A percentile compares a stretch with the other conserved stretches of the same genome.
phyloP scores from a whole-genome alignment of 1,140 invertebrate species.

The Adelges cooleyi region DNA sequence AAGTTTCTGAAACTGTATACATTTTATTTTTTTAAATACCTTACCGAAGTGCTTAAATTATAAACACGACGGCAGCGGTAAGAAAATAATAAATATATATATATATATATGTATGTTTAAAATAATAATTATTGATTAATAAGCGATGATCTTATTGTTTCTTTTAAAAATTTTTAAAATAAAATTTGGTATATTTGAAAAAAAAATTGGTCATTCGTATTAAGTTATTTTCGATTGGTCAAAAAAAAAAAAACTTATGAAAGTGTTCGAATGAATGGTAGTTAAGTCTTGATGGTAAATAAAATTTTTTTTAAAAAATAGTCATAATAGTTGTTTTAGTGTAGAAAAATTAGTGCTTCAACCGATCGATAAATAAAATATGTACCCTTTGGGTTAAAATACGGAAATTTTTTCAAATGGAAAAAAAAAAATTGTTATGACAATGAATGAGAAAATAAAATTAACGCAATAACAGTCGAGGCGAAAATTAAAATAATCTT shows the following conservation, averaged over 20 bases:
- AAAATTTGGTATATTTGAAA: slow-evolving; percentile 14
- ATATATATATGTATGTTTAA: no score
- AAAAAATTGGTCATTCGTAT: neutral
- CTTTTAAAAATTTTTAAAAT: no score
- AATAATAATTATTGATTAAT: no score
- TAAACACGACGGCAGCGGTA: no score
- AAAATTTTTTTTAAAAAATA: no score
- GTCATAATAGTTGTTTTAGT: neutral
- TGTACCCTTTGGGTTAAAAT: neutral
- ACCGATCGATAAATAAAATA: neutral
- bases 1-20: no score
- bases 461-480: slow-evolving; percentile 18
- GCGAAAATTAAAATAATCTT: slow-evolving; percentile 8
- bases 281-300: no score
- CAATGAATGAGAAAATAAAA: slow-evolving; percentile 12
- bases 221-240: neutral
- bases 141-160: no score
- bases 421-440: slow-evolving; percentile 8
- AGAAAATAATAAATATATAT: no score
- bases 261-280: no score
- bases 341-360: slow-evolving; percentile 10
- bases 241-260: neutral
- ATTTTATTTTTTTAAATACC: neutral
- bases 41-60: no score
- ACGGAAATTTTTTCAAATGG: neutral